Base-by-base conservation (phyloP, 2,797 vertebrate species). In the Girardinus metallicus region DNA sequence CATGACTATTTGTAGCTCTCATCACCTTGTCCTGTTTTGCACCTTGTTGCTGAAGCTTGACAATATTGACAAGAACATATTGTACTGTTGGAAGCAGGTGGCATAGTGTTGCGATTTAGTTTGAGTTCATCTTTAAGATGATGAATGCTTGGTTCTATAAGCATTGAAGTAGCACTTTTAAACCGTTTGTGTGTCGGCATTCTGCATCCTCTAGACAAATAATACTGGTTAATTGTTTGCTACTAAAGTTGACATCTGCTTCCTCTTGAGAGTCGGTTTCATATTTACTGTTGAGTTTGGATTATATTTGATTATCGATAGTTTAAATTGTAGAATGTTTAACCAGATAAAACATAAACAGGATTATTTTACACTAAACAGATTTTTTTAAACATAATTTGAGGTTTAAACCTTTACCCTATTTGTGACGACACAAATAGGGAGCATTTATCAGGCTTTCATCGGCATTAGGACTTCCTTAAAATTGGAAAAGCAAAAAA, bases 11-110 rank as follows among this genome's bases (percentile, higher is more conserved):
- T 90, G 87, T 77, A 88, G 90, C 87, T 87, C 92, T 70, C 88
- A 92, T 92, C 83, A 79, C 5, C 80, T 92, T 85, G 89, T 95
- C 94, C 94, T 92, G 83, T 90, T 78, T 82, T 77, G 62, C 83
- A 70, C 75, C 87, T 86, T 95, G 90, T 94, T 95, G 88, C 13
- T 57, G 26, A 57, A 57, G n/a, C 11, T 57, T 57, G 18, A 13
- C 55, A 53, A 26, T 53, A 26, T 9, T 53, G 23, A 26, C 55
- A 29, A 29, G 11, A 57, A 29, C 3, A 5, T 57, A 29, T 29
- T 57, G 55, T n/a, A 4, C 55, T 12, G 1, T n/a, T 57, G n/a
- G n/a, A 57, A 51, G 16, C 49, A 6, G 18, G 49, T 51, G 16
- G 18, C 49, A 21, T 23, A 51, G 18, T 51, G 18, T 23, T 51